phyloP scores from a whole-genome alignment of 2,888 invertebrate genomes.

The Trichopria drosophilae region DNA sequence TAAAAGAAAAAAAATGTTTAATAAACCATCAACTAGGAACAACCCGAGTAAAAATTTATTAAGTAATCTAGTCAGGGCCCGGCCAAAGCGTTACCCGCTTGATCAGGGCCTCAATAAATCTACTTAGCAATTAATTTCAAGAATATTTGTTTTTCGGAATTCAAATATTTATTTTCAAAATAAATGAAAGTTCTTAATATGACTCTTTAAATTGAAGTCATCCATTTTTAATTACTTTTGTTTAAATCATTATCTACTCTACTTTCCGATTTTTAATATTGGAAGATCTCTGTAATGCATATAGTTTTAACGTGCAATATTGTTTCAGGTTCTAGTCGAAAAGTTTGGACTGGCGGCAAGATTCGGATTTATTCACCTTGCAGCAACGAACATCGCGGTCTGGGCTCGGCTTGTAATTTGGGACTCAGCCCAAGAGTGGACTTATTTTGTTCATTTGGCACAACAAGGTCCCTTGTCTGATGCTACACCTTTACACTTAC shows the following conservation, averaged over 20 bases:
- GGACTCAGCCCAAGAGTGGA: slow-evolving; percentile 63
- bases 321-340: slow-evolving; percentile 60
- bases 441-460: slow-evolving; percentile 59
- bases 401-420: slow-evolving; percentile 62
- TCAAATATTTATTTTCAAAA: no score
- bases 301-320: background rate
- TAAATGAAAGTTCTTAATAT: no score
- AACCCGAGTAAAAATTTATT: no score
- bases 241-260: background rate
- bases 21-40: no score
- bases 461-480: slow-evolving; percentile 50
- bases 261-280: background rate
- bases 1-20: no score
- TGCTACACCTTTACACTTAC: slow-evolving; percentile 56
- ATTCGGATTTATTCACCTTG: slow-evolving; percentile 63
- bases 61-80: no score
- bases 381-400: slow-evolving; percentile 62
- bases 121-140: no score
- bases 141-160: no score
- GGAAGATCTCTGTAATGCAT: background rate
- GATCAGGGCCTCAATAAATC: no score
- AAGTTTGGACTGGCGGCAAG: slow-evolving; percentile 60
- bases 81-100: no score
- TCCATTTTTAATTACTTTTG: background rate
- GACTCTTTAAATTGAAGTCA: background rate